These are phyloP conservation scores for Sciurus carolinensis DNA, from an alignment of 2,797 vertebrate genomes.

Conservation along the genomic window DNA sequence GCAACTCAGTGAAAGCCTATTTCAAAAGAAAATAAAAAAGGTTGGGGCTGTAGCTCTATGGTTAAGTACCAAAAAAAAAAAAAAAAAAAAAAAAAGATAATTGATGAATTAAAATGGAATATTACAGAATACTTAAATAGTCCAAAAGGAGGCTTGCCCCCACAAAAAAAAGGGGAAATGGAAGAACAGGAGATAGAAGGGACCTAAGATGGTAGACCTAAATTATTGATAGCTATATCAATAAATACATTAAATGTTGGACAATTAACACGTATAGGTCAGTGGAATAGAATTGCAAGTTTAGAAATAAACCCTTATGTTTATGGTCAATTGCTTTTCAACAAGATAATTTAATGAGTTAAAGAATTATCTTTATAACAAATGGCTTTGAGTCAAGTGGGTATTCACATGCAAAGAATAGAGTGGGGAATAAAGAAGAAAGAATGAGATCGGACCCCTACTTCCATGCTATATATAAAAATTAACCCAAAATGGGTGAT, in stretches of 20 bases:
- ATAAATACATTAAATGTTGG: background rate
- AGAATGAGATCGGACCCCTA: background rate
- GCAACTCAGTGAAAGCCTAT: too few relatives aligned
- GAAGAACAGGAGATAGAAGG: background rate
- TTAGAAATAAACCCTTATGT: background rate
- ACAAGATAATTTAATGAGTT: background rate
- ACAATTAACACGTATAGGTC: background rate
- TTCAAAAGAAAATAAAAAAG: too few relatives aligned
- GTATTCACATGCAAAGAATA: background rate
- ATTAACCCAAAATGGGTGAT: background rate
- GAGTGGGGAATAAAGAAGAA: too few relatives aligned
- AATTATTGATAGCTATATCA: background rate
- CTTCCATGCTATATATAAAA: background rate
- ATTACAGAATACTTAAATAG: background rate
- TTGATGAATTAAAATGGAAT: background rate
- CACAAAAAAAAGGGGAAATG: background rate
- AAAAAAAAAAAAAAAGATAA: too few relatives aligned
- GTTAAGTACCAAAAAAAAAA: too few relatives aligned
- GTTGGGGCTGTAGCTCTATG: too few relatives aligned
- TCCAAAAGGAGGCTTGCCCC: background rate
- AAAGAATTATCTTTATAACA: background rate
- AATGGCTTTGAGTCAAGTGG: background rate
- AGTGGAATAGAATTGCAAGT: background rate
- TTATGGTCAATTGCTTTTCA: background rate
- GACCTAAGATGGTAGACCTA: background rate